phyloP scores from a whole-genome alignment of 2,113 vertebrate species.

The Eptesicus fuscus region DNA sequence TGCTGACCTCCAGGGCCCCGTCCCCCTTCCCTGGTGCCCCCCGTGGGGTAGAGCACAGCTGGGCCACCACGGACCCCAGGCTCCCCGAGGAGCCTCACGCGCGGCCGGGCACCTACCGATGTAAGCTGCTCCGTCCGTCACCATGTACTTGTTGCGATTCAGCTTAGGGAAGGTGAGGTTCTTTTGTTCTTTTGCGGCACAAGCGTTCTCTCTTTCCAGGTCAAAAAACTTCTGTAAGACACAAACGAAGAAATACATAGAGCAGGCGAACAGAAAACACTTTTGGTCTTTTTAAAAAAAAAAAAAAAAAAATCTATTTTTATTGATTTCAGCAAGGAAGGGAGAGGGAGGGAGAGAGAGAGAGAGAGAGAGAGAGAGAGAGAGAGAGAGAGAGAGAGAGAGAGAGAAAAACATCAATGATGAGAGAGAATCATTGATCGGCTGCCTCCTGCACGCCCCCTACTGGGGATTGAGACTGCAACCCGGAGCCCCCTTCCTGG shows the following conservation, averaged over 20 bases:
- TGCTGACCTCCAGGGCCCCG: neutral
- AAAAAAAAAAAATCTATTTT: no score
- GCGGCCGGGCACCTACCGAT: conserved; percentile 86
- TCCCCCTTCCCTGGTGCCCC: no score
- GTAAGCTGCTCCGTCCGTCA: conserved; percentile 93
- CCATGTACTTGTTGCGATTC: conserved; percentile 96
- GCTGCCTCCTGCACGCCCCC: no score
- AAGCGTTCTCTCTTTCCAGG: conserved; percentile 85
- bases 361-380: no score
- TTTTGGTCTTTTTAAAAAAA: neutral
- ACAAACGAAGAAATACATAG: conserved; percentile 49
- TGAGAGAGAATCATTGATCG: no score
- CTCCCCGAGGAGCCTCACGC: neutral
- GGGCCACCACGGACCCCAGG: accelerated
- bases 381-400: no score
- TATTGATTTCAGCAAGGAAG: no score
- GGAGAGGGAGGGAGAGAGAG: no score
- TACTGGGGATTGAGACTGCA: no score
- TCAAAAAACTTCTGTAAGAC: conserved; percentile 93
- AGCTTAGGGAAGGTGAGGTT: conserved; percentile 86
- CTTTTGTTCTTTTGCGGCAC: conserved; percentile 85
- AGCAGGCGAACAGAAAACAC: conserved; percentile 38
- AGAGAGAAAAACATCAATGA: no score
- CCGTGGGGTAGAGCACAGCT: accelerated
- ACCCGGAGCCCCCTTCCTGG: no score